Base-by-base conservation (phyloP, 2,113 vertebrate genomes). In the Sporophila hypoxantha region DNA sequence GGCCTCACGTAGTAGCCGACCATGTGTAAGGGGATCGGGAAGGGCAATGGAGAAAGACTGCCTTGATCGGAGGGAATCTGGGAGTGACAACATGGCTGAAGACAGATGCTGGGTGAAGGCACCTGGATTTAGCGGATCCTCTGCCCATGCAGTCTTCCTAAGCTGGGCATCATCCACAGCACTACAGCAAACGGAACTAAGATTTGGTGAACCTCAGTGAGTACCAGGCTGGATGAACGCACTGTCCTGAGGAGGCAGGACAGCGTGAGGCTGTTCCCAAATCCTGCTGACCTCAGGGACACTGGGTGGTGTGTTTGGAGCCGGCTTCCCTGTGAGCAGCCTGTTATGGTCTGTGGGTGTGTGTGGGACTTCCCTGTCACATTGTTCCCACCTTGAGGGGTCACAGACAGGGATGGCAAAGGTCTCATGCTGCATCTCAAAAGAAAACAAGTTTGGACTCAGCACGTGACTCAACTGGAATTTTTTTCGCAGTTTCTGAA, bases 171-270 rank as follows among this genome's bases (percentile, higher is more conserved):
- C n/a, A n/a, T n/a, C n/a, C n/a, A n/a, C n/a, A n/a, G n/a, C n/a
- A n/a, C n/a, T n/a, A n/a, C n/a, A n/a, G n/a, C n/a, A n/a, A n/a
- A n/a, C n/a, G n/a, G n/a, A n/a, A n/a, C n/a, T 5, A 16, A 20
- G 42, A 36, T n/a, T 10, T 46, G 79, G 41, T 52, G 65, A 19
- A 9, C 9, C n/a, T 49, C 47, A 6, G n/a, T 29, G 77, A 75
- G 57, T n/a, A 17, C 12, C 16, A 4, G 0, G 2, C 1, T 10
- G 26, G 17, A 6, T 0, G 26, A 42, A 20, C 14, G 49, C 53
- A 36, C 23, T 1, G 0, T 17, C 25, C 37, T 74, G 16, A 11
- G 5, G 23, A 50, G 74, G 44, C 8, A 65, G 80, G 29, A 60
- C 32, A 29, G 67, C 17, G 7, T 0, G 1, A 61, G 78, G 41